These are phyloP conservation scores for Phymatocera aterrima DNA, from an alignment of 2,888 invertebrate genomes.

Conservation along the genomic window DNA sequence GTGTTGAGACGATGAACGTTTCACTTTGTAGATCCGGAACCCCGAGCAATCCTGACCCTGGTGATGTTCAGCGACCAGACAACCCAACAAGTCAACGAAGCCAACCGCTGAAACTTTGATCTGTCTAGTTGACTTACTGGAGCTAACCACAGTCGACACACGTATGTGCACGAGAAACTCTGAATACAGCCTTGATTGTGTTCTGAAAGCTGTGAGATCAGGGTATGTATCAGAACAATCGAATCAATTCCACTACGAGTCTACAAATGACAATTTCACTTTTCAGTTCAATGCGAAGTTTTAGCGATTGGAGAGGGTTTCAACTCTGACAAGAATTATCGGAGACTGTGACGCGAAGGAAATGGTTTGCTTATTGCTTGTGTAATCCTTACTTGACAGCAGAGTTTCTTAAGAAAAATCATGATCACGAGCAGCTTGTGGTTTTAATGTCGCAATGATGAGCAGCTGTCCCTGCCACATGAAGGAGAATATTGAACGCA, in stretches of 20 bases:
- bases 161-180: constrained; percentile 19
- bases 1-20: not conserved
- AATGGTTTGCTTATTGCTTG: not conserved
- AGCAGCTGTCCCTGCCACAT: constrained; percentile 5
- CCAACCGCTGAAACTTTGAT: constrained; percentile 33
- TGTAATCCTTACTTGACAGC: not conserved
- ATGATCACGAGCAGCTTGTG: not conserved
- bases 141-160: constrained; percentile 12
- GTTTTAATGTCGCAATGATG: constrained; percentile 31
- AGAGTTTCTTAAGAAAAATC: constrained; percentile 25
- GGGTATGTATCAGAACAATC: too few relatives aligned
- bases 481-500: not conserved
- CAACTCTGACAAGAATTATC: constrained; percentile 10
- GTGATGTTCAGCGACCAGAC: constrained; percentile 4
- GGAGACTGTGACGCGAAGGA: not conserved
- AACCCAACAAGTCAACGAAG: constrained; percentile 14
- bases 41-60: not conserved
- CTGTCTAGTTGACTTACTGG: constrained; percentile 18
- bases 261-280: not conserved
- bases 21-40: not conserved
- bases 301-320: constrained; percentile 1
- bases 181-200: not conserved
- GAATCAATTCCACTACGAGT: too few relatives aligned
- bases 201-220: not conserved
- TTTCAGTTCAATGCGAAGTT: too few relatives aligned